Evolutionary conservation across 2,888 invertebrate species (phyloP).

Genomic region (Neoitamus cyanurus): DNA sequence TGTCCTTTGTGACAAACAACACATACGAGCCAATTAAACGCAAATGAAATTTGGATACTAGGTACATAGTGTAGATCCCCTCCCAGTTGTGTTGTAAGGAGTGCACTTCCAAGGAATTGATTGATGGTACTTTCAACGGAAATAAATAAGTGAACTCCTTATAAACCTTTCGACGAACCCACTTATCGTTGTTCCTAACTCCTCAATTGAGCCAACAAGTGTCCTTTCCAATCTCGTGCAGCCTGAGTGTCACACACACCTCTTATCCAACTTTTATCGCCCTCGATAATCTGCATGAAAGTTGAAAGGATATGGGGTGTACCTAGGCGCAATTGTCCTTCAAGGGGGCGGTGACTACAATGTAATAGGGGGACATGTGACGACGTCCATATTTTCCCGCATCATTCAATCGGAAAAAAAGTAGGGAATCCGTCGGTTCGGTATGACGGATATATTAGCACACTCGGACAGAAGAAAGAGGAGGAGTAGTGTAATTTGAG

Average conservation of each 20-base stretch:
- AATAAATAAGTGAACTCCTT: neutral
- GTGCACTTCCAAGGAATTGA: neutral
- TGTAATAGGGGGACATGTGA: neutral
- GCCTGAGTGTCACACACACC: neutral
- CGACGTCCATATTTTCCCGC: neutral
- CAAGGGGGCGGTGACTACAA: neutral
- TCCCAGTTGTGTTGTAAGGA: neutral
- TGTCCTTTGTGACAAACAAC: no score
- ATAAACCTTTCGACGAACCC: neutral
- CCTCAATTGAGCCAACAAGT: conserved; percentile 5
- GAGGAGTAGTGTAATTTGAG: neutral
- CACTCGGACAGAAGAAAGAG: neutral
- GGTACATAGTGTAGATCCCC: no score
- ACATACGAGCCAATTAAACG: no score
- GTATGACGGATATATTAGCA: neutral
- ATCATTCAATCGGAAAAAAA: conserved; percentile 4
- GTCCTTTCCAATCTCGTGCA: neutral
- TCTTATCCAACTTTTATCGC: conserved; percentile 5
- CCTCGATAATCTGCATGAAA: neutral
- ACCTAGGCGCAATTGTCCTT: neutral
- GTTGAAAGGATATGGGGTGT: neutral
- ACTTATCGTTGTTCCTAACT: neutral
- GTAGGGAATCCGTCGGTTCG: neutral
- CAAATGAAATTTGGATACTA: no score
- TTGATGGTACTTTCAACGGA: neutral